Percentiles rank a stretch among this genome's conserved stretches.
Evolutionary conservation across 2,888 invertebrate genomes (phyloP).

Genomic region (Chaetoderma sp.): DNA sequence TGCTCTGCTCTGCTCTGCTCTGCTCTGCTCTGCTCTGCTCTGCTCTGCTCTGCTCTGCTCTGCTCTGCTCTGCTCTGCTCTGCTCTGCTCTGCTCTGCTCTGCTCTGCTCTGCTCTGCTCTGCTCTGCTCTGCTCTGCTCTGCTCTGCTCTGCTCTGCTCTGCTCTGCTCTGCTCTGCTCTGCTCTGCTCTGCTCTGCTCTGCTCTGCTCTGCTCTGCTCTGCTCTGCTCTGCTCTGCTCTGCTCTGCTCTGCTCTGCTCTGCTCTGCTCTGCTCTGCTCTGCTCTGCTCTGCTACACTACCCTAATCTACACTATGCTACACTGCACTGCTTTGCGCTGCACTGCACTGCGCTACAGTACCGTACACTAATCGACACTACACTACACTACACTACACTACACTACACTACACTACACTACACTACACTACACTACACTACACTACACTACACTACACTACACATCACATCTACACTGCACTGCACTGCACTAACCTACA

Average conservation of each 20-base stretch:
- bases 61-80: constrained; percentile 17
- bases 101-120: constrained; percentile 10
- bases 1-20: constrained; percentile 9
- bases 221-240: too few species aligned
- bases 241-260: too few species aligned
- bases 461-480: constrained; percentile 6
- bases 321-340: too few species aligned
- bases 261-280: constrained; percentile 15
- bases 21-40: constrained; percentile 14
- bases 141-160: constrained; percentile 6
- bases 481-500: constrained; percentile 15
- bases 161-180: constrained; percentile 13
- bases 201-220: constrained; percentile 13
- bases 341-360: constrained; percentile 3
- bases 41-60: constrained; percentile 14
- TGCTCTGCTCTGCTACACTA: constrained; percentile 14
- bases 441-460: constrained; percentile 15
- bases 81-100: constrained; percentile 15
- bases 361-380: constrained; percentile 1
- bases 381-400: constrained; percentile 19
- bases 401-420: constrained; percentile 13
- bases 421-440: constrained; percentile 16
- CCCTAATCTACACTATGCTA: constrained; percentile 13
- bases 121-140: constrained; percentile 12
- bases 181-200: background rate